Evolutionary conservation across 2,888 invertebrate species (phyloP).

Genomic region (Carabus problematicus): DNA sequence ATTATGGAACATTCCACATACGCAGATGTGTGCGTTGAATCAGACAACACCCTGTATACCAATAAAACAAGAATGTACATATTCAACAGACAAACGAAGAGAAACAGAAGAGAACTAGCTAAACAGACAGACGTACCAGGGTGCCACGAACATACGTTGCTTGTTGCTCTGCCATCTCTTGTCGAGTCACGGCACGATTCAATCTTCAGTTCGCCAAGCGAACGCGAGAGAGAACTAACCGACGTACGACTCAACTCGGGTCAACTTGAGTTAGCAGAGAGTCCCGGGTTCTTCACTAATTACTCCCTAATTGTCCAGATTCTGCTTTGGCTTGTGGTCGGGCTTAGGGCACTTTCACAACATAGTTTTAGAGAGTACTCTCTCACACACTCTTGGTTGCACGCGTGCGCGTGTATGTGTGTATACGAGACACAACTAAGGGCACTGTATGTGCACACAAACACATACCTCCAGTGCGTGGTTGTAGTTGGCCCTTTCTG

Average conservation of each 20-base stretch:
- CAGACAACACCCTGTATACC: too few relatives aligned
- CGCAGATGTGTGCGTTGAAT: too few relatives aligned
- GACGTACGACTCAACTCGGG: constrained; percentile 31
- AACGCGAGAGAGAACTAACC: too few relatives aligned
- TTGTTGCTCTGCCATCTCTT: constrained; percentile 15
- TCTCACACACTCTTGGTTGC: not conserved
- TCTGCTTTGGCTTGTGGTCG: constrained; percentile 36
- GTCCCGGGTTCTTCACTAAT: constrained; percentile 39
- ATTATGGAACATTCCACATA: too few relatives aligned
- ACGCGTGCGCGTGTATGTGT: too few relatives aligned
- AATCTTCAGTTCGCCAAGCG: constrained; percentile 30
- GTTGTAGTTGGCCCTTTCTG: constrained; percentile 10
- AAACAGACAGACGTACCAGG: too few relatives aligned
- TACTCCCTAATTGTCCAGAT: constrained; percentile 43
- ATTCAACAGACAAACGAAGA: too few relatives aligned
- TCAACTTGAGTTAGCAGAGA: constrained; percentile 34
- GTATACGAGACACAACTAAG: not conserved
- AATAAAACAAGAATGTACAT: too few relatives aligned
- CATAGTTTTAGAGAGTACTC: constrained; percentile 27
- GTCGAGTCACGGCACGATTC: constrained; percentile 38
- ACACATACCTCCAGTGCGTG: constrained; percentile 3
- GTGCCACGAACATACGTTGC: too few relatives aligned
- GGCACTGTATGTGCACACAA: constrained; percentile 9
- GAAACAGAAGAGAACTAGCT: too few relatives aligned
- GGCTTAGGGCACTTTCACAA: constrained; percentile 40